Conservation (phyloP, 2,797 vertebrate genomes). For the Stomatorhinus walkeri region DNA sequence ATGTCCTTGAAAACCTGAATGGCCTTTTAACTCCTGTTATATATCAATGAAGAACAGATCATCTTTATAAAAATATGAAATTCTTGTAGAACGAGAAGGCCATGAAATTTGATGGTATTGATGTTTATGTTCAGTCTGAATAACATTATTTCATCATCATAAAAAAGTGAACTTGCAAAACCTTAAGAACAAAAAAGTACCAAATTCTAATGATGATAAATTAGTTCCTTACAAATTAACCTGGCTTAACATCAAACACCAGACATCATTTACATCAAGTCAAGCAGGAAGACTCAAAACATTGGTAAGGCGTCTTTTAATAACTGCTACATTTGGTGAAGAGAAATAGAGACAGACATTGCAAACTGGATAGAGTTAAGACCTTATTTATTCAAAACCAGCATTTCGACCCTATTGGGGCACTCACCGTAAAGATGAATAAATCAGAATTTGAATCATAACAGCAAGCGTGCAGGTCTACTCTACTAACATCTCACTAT, state of each 20-base stretch:
- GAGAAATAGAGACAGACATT: constrained; percentile 9
- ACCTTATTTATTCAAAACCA: constrained; percentile 11
- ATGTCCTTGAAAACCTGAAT: not conserved
- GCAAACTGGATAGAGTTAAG: not conserved
- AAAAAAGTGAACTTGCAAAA: not conserved
- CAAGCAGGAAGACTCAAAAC: not conserved
- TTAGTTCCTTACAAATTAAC: not conserved
- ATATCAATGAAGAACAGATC: not conserved
- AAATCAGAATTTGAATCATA: not conserved
- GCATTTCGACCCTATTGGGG: not conserved
- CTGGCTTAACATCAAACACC: not conserved
- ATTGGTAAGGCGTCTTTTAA: not conserved
- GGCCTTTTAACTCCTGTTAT: not conserved
- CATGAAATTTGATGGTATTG: not conserved
- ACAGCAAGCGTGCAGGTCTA: constrained; percentile 6
- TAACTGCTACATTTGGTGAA: not conserved
- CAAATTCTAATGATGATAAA: not conserved
- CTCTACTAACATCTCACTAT: constrained; percentile 15
- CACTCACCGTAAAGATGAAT: constrained; percentile 7
- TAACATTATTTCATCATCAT: not conserved
- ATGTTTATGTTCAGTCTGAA: not conserved
- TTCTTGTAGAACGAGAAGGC: not conserved
- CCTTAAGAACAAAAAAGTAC: not conserved
- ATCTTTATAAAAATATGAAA: not conserved
- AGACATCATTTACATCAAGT: not conserved